Conservation (phyloP, 2,113 vertebrate species). For the Gadus chalcogrammus region DNA sequence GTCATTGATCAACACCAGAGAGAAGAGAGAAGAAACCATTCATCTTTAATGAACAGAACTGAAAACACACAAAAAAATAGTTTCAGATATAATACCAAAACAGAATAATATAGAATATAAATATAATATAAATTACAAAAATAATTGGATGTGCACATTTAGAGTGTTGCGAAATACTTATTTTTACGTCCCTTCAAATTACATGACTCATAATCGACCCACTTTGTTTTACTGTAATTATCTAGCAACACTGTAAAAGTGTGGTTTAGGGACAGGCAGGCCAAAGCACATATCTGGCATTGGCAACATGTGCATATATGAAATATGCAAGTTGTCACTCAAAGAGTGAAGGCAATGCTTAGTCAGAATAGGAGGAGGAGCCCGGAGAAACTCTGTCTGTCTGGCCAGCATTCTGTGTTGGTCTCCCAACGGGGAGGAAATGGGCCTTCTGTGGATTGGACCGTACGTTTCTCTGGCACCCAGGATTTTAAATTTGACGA, state of each 20-base stretch:
- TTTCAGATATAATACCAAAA: slow-evolving; percentile 40
- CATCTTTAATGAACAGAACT: slow-evolving; percentile 39
- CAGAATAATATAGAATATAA: slow-evolving; percentile 49
- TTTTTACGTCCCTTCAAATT: background rate
- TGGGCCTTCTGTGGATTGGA: background rate
- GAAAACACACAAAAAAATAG: slow-evolving; percentile 39
- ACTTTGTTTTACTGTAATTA: slow-evolving; percentile 37
- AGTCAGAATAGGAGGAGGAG: slow-evolving; percentile 58
- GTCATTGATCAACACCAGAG: slow-evolving; percentile 53
- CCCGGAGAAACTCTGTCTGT: slow-evolving; percentile 66
- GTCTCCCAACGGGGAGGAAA: slow-evolving; percentile 41
- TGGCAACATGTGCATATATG: slow-evolving; percentile 72
- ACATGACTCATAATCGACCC: background rate
- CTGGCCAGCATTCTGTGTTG: slow-evolving; percentile 60
- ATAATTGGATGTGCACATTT: slow-evolving; percentile 63
- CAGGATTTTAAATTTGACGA: slow-evolving; percentile 50
- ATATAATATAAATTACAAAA: slow-evolving; percentile 51
- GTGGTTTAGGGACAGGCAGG: slow-evolving; percentile 55
- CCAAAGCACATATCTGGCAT: slow-evolving; percentile 69
- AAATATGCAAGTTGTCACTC: slow-evolving; percentile 71
- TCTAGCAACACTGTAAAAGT: slow-evolving; percentile 74
- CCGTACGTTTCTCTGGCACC: slow-evolving; percentile 8
- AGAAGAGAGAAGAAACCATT: slow-evolving; percentile 40
- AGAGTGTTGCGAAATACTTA: slow-evolving; percentile 71
- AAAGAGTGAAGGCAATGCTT: slow-evolving; percentile 67